phyloP scores from a whole-genome alignment of 2,797 vertebrate species.

The Capromys pilorides region DNA sequence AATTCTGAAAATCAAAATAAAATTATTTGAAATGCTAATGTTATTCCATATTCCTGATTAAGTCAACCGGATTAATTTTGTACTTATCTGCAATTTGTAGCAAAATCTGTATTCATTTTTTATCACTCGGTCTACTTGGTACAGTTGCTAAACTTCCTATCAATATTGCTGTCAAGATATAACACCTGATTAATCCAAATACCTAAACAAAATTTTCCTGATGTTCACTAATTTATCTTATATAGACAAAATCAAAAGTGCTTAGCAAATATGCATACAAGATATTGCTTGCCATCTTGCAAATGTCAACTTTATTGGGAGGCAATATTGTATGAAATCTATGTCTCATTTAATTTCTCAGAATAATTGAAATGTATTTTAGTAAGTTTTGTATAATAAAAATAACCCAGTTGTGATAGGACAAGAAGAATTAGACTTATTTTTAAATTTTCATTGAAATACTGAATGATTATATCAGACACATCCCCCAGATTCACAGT shows the following conservation, averaged over 20 bases:
- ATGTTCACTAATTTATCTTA: slow-evolving; percentile 81
- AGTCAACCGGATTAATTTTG: slow-evolving; percentile 74
- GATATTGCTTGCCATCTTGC: slow-evolving; percentile 67
- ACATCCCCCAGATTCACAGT: slow-evolving; percentile 51
- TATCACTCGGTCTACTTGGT: slow-evolving; percentile 74
- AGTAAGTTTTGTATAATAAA: slow-evolving; percentile 76
- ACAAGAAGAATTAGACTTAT: slow-evolving; percentile 64
- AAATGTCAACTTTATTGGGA: slow-evolving; percentile 71
- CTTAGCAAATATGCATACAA: slow-evolving; percentile 73
- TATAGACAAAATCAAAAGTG: slow-evolving; percentile 79
- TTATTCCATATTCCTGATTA: slow-evolving; percentile 73
- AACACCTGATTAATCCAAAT: slow-evolving; percentile 83
- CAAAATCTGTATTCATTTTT: slow-evolving; percentile 80
- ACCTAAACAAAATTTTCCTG: slow-evolving; percentile 76
- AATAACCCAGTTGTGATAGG: slow-evolving; percentile 57
- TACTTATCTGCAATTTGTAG: slow-evolving; percentile 75
- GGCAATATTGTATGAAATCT: slow-evolving; percentile 46
- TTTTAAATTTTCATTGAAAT: slow-evolving; percentile 75
- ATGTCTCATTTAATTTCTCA: slow-evolving; percentile 74
- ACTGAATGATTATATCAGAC: slow-evolving; percentile 55
- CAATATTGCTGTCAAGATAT: slow-evolving; percentile 80
- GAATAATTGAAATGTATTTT: slow-evolving; percentile 74
- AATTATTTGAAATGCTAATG: slow-evolving; percentile 69
- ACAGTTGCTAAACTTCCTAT: slow-evolving; percentile 79
- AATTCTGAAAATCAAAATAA: too few species aligned